A percentile compares a stretch with the other conserved stretches of the same genome.
Evolutionary conservation across 2,797 vertebrate genomes (phyloP).

Genomic region (Pseudomugil tenellus): DNA sequence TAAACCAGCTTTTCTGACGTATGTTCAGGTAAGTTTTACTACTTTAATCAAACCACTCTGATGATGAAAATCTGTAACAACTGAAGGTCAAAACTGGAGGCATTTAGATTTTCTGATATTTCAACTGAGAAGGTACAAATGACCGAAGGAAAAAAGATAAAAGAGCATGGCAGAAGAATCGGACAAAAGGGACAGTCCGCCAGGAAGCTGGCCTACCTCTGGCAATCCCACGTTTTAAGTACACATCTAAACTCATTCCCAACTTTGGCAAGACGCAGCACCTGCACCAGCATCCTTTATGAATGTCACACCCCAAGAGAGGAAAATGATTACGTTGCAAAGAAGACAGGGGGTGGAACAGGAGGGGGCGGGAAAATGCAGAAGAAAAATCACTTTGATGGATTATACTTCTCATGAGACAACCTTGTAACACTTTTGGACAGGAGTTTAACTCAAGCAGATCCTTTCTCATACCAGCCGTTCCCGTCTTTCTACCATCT

Average conservation of each 20-base stretch:
- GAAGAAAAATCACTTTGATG: conserved; percentile 85
- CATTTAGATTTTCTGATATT: background rate
- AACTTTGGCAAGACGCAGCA: conserved; percentile 76
- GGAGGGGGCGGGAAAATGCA: conserved; percentile 51
- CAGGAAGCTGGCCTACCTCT: conserved; percentile 57
- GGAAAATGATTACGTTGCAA: conserved; percentile 88
- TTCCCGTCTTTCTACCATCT: conserved; percentile 50
- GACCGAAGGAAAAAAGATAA: conserved; percentile 29
- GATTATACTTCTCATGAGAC: conserved; percentile 83
- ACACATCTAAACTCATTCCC: conserved; percentile 70
- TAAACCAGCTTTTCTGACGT: conserved; percentile 14
- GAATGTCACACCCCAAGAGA: conserved; percentile 85
- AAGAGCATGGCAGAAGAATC: conserved; percentile 21
- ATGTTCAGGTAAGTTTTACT: background rate
- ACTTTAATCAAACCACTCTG: conserved; percentile 2
- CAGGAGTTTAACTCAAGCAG: conserved; percentile 72
- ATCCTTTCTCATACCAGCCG: conserved; percentile 56
- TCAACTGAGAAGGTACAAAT: conserved; percentile 28
- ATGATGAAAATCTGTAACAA: background rate
- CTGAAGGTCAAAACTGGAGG: background rate
- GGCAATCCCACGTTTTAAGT: conserved; percentile 54
- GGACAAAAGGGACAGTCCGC: conserved; percentile 43
- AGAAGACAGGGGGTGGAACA: conserved; percentile 73
- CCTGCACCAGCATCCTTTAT: conserved; percentile 80
- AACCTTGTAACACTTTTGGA: conserved; percentile 87